phyloP scores from a whole-genome alignment of 1,140 invertebrate species.

The Pseudobourletiella spinata region DNA sequence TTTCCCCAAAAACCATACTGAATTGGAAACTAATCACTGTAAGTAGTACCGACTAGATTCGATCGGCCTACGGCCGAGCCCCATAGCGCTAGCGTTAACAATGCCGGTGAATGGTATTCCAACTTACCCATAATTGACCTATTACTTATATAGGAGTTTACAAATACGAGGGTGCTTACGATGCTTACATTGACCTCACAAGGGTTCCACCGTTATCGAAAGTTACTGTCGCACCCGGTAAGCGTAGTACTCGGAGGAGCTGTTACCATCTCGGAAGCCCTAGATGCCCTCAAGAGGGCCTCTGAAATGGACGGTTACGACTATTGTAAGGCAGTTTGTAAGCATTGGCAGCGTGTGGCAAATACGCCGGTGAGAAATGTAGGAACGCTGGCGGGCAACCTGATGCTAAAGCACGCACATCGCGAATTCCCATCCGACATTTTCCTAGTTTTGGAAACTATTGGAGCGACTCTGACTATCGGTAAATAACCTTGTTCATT shows the following conservation, averaged over 20 bases:
- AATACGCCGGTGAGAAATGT: slow-evolving; percentile 26
- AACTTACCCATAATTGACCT: no score
- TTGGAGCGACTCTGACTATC: slow-evolving; percentile 40
- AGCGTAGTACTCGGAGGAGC: slow-evolving; percentile 18
- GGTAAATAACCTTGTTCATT: slow-evolving; percentile 26
- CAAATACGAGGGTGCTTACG: slow-evolving; percentile 5
- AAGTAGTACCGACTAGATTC: no score
- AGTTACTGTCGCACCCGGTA: slow-evolving; percentile 3
- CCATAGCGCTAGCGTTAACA: no score
- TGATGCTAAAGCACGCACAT: slow-evolving; percentile 47
- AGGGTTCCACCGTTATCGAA: background rate
- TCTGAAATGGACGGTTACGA: background rate
- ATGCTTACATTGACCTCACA: slow-evolving; percentile 7
- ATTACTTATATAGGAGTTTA: slow-evolving; percentile 8
- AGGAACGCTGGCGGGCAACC: slow-evolving; percentile 45
- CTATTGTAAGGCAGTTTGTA: background rate
- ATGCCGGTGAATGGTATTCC: no score
- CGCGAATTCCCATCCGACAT: slow-evolving; percentile 47
- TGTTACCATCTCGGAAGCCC: background rate
- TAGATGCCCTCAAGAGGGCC: background rate
- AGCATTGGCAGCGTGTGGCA: slow-evolving; percentile 40
- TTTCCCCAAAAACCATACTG: no score
- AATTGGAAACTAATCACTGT: no score
- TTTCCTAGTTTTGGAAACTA: slow-evolving; percentile 43
- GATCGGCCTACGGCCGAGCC: no score